Conservation (phyloP, 2,888 invertebrate genomes). For the Drosophila greeni region DNA sequence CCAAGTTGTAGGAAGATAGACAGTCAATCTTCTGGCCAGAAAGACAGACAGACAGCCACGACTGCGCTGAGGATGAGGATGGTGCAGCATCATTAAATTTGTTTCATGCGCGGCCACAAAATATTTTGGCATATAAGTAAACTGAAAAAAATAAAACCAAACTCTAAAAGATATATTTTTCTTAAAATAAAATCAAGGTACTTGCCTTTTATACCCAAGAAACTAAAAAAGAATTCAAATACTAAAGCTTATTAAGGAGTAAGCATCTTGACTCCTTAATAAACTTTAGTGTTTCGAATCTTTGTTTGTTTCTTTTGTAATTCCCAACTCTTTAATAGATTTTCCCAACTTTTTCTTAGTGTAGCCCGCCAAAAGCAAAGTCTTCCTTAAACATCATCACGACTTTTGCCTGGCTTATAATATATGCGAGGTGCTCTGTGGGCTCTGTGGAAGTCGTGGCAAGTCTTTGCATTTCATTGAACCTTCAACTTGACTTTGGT, state of each 20-base stretch:
- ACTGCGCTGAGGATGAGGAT: slow-evolving; percentile 32
- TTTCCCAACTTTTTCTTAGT: slow-evolving; percentile 17
- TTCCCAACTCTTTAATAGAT: rapidly evolving
- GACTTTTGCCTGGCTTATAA: slow-evolving; percentile 65
- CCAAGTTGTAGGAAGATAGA: slow-evolving; percentile 57
- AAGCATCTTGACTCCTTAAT: too few species aligned
- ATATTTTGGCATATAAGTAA: slow-evolving; percentile 63
- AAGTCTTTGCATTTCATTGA: slow-evolving; percentile 68
- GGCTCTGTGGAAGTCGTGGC: slow-evolving; percentile 35
- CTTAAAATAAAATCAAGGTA: neutral
- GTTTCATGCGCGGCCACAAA: slow-evolving; percentile 58
- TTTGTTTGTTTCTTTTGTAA: rapidly evolving
- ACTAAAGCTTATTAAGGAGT: too few species aligned
- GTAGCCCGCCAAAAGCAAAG: slow-evolving; percentile 30
- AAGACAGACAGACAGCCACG: slow-evolving; percentile 61
- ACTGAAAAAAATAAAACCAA: slow-evolving; percentile 1
- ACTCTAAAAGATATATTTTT: neutral
- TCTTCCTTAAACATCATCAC: slow-evolving; percentile 67
- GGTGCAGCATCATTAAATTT: slow-evolving; percentile 70
- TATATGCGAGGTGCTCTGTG: slow-evolving; percentile 59
- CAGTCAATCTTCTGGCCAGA: slow-evolving; percentile 71
- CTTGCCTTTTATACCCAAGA: too few species aligned
- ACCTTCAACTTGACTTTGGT: slow-evolving; percentile 77
- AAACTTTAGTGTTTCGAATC: neutral
- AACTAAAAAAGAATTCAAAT: too few species aligned